These are phyloP conservation scores for Cinara cedri DNA, from an alignment of 2,888 invertebrate species.

Conservation along the genomic window DNA sequence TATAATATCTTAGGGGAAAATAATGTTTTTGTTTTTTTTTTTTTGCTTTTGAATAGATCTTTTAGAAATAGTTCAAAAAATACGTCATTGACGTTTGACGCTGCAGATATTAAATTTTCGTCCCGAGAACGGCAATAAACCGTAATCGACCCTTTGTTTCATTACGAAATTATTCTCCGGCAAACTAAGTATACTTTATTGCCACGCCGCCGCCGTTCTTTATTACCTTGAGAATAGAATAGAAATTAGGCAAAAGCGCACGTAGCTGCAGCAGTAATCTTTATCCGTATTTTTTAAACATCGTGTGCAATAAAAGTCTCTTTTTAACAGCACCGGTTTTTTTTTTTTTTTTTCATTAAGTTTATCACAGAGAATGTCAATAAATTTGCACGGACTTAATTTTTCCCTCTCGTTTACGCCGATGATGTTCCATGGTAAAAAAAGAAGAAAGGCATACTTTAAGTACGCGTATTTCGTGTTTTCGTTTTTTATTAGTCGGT, in stretches of 20 bases:
- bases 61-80: neutral
- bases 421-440: slow-evolving; percentile 24
- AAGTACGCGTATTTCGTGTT: slow-evolving; percentile 46
- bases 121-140: slow-evolving; percentile 30
- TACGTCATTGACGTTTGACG: slow-evolving; percentile 14
- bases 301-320: slow-evolving; percentile 52
- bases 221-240: slow-evolving; percentile 47
- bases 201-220: slow-evolving; percentile 25
- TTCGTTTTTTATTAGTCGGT: slow-evolving; percentile 54
- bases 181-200: slow-evolving; percentile 54
- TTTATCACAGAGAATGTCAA: slow-evolving; percentile 55
- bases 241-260: slow-evolving; percentile 54
- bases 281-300: slow-evolving; percentile 45
- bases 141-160: slow-evolving; percentile 39
- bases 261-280: slow-evolving; percentile 42
- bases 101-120: slow-evolving; percentile 1
- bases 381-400: slow-evolving; percentile 55
- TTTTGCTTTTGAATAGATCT: too few relatives aligned
- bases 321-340: slow-evolving; percentile 35
- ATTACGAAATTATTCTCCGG: slow-evolving; percentile 47
- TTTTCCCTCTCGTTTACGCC: slow-evolving; percentile 45
- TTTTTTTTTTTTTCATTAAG: slow-evolving; percentile 49
- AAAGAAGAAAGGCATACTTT: slow-evolving; percentile 21
- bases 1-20: too few relatives aligned
- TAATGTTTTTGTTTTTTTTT: too few relatives aligned